These are phyloP conservation scores for Kryptolebias ocellatus DNA, from an alignment of 2,797 vertebrate species.

Conservation along the genomic window DNA sequence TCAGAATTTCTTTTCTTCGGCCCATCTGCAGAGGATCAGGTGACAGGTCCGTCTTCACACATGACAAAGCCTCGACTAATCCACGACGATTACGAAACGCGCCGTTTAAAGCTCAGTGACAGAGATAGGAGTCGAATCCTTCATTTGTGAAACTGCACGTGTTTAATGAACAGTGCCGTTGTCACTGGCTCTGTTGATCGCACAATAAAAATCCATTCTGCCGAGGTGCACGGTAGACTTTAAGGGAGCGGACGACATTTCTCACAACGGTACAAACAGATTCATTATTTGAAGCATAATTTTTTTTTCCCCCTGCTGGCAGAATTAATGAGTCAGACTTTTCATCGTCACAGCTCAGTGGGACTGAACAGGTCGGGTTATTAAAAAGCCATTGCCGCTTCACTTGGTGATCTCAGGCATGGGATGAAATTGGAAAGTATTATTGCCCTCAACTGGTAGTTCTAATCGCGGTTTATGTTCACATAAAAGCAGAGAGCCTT, in stretches of 20 bases:
- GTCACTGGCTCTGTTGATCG: constrained; percentile 57
- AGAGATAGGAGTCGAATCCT: constrained; percentile 63
- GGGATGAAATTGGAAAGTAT: constrained; percentile 68
- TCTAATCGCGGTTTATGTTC: constrained; percentile 49
- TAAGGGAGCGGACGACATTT: constrained; percentile 30
- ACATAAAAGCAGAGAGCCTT: constrained; percentile 14
- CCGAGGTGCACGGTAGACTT: constrained; percentile 36
- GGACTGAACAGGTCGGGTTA: constrained; percentile 70
- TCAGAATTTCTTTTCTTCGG: constrained; percentile 48
- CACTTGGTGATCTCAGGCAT: constrained; percentile 59
- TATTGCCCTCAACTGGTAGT: constrained; percentile 64
- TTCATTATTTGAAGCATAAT: constrained; percentile 67
- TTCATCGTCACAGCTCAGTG: constrained; percentile 68
- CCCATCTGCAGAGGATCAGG: constrained; percentile 56
- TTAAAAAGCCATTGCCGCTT: constrained; percentile 74
- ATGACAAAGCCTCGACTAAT: constrained; percentile 71
- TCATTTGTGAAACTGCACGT: constrained; percentile 66
- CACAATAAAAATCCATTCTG: constrained; percentile 42
- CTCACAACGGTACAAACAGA: constrained; percentile 67
- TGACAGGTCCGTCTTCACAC: constrained; percentile 53
- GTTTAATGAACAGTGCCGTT: constrained; percentile 70
- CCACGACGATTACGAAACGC: constrained; percentile 64
- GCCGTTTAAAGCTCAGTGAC: constrained; percentile 39
- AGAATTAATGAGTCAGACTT: constrained; percentile 74
- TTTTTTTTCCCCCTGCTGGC: constrained; percentile 56